Evolutionary conservation across 2,113 vertebrate genomes (phyloP).

Genomic region (Argyrosomus japonicus): DNA sequence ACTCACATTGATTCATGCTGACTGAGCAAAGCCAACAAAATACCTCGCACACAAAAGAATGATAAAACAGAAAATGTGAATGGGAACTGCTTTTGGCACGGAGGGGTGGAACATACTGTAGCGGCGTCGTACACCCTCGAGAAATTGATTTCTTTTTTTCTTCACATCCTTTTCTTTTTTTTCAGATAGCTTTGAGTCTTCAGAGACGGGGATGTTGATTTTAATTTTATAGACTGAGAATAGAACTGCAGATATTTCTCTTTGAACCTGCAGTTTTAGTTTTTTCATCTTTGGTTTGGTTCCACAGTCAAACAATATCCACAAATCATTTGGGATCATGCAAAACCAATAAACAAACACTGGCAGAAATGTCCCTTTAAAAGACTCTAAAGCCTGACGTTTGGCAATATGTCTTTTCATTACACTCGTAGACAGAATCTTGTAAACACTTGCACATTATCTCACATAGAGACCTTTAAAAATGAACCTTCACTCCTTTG

Average conservation of each 20-base stretch:
- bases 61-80: slow-evolving; percentile 43
- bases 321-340: background rate
- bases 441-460: background rate
- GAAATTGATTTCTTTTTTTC: slow-evolving; percentile 28
- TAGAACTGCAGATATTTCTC: background rate
- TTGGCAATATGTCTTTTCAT: background rate
- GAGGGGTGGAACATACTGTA: background rate
- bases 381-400: background rate
- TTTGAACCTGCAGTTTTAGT: slow-evolving; percentile 9
- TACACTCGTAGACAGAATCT: background rate
- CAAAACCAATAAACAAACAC: background rate
- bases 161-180: background rate
- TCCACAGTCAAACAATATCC: background rate
- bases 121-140: background rate
- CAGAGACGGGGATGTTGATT: slow-evolving; percentile 33
- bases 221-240: slow-evolving; percentile 26
- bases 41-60: background rate
- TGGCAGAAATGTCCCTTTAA: background rate
- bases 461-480: background rate
- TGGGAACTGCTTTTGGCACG: slow-evolving; percentile 15
- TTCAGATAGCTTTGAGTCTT: slow-evolving; percentile 21
- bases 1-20: slow-evolving; percentile 51
- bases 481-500: background rate
- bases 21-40: slow-evolving; percentile 46
- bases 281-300: slow-evolving; percentile 10